Percentiles rank a stretch among this genome's conserved stretches.
Evolutionary conservation across 2,797 vertebrate species (phyloP).

Genomic region (Sebastes kiyomatsui): DNA sequence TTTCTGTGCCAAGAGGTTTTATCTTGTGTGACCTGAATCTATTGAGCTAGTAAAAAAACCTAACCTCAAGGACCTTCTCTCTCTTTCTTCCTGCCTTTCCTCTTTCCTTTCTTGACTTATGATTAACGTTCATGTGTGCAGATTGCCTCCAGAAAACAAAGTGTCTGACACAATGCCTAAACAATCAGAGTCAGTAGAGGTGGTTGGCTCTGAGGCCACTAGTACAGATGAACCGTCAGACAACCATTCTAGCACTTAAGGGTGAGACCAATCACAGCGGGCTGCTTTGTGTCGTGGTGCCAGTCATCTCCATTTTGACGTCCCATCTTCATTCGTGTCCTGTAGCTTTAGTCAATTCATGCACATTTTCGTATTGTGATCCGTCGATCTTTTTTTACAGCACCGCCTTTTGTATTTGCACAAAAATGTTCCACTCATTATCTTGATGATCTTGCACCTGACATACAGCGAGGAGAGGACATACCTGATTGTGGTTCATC

Average conservation of each 20-base stretch:
- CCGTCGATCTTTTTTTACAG: neutral
- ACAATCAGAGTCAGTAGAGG: constrained; percentile 78
- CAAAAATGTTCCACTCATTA: neutral
- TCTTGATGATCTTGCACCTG: neutral
- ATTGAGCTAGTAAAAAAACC: neutral
- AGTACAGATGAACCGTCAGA: constrained; percentile 75
- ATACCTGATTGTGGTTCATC: neutral
- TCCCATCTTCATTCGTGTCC: constrained; percentile 39
- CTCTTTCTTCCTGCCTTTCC: constrained; percentile 21
- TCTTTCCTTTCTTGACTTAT: constrained; percentile 6
- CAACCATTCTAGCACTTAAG: constrained; percentile 75
- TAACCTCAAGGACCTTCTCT: constrained; percentile 19
- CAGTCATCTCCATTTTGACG: constrained; percentile 52
- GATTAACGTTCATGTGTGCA: constrained; percentile 60
- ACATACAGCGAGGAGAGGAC: neutral
- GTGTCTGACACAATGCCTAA: constrained; percentile 75
- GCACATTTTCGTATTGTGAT: constrained; percentile 23
- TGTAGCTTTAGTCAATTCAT: constrained; percentile 15
- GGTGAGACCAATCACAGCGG: constrained; percentile 71
- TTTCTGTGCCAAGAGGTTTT: constrained; percentile 41
- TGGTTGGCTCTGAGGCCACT: constrained; percentile 72
- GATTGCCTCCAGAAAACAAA: constrained; percentile 80
- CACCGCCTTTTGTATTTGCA: neutral
- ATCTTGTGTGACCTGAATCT: constrained; percentile 32
- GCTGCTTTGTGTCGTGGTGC: constrained; percentile 55